Conservation (phyloP, 1,140 invertebrate genomes). For the Zophobas atratus region DNA sequence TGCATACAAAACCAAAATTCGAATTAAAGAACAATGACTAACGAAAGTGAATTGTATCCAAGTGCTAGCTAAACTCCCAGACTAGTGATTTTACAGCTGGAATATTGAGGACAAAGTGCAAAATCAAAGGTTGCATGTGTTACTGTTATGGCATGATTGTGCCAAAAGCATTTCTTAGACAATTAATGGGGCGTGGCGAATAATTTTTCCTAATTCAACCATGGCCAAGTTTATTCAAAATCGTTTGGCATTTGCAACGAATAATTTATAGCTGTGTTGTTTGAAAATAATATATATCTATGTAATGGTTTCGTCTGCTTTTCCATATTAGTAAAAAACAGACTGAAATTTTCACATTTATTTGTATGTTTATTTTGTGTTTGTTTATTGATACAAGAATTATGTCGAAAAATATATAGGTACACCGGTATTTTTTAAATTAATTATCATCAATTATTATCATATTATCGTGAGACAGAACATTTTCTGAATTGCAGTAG, state of each 20-base stretch:
- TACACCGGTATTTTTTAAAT: too few species aligned
- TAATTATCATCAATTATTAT: too few species aligned
- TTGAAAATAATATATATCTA: too few species aligned
- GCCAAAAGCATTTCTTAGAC: neutral
- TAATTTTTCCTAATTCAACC: neutral
- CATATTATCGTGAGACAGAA: too few species aligned
- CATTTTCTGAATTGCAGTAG: too few species aligned
- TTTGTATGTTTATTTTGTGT: too few species aligned
- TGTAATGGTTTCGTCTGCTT: too few species aligned
- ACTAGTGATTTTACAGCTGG: neutral
- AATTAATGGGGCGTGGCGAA: neutral
- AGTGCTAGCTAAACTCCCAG: neutral
- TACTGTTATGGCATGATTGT: neutral
- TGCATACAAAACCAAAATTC: constrained; percentile 29
- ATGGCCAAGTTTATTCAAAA: neutral
- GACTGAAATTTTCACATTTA: too few species aligned
- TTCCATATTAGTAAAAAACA: too few species aligned
- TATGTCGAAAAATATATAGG: too few species aligned
- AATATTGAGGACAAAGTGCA: neutral
- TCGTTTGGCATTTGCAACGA: neutral
- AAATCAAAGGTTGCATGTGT: constrained; percentile 8
- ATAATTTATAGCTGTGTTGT: neutral
- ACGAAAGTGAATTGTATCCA: constrained; percentile 9
- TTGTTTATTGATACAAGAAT: too few species aligned
- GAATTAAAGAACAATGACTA: constrained; percentile 19